Evolutionary conservation across 2,113 vertebrate genomes (phyloP), one percentile per base, ranked within the genome.

Genomic region (Anolis carolinensis): DNA sequence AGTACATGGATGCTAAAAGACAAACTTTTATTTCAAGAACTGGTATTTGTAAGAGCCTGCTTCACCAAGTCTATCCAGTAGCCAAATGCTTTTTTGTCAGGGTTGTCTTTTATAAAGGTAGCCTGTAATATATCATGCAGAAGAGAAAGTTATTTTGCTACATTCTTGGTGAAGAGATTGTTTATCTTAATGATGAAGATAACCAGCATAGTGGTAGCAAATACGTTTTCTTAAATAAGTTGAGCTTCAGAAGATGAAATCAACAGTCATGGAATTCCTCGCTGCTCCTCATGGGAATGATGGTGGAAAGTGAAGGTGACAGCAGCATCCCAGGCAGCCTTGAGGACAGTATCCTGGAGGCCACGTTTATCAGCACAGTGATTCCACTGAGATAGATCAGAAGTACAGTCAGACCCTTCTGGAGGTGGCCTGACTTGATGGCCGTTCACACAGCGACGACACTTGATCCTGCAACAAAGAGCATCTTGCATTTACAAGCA

Each of bases 271-370:
- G 90, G 89, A 25, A 98, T 94, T 18, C 96, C 97, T 87, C 94
- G 96, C 94, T 98, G 98, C 86, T 98, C 97, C 83, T 99, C 97
- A 0, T 99, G 99, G 32, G 99, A 99, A 88, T 96, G 95, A 70
- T 99, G 98, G 81, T 99, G 97, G 91, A 99, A 99, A 44, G 98
- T 95, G 16, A 99, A 99, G 39, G 97, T 98, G 82, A 99, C 94
- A 0, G 97, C 96, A 1, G 97, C 97, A 1, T 98, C 98, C 99
- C 99, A 99, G 0, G 98, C 97, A 14, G 98, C 96, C 89, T 96
- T 97, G 36, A 99, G 94, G 87, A 98, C 97, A 0, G 96, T 91
- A 94, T 99, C 99, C 89, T 91, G 97, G 87, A 99, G 96, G 0
- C 98, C 97, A 68, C 96, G 96, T 92, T 97, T 99, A 75, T 98